Evolutionary conservation across 2,113 vertebrate genomes (phyloP).

Genomic region (Rhipidura dahli): DNA sequence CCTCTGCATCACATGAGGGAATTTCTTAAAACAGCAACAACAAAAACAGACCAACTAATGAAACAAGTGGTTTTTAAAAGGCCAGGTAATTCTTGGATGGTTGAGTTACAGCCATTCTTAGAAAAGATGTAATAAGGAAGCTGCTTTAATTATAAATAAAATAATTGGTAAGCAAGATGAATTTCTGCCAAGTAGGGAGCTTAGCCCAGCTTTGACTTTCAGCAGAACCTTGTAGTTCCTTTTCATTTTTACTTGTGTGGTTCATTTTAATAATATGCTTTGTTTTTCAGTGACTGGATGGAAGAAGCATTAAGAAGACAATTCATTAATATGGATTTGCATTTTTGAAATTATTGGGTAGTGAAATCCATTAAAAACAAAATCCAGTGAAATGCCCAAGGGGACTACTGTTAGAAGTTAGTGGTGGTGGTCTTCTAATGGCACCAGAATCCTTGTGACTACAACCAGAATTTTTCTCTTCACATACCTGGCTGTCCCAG

Average conservation of each 20-base stretch:
- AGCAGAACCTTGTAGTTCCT: not conserved
- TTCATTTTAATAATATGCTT: not conserved
- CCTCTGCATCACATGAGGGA: not conserved
- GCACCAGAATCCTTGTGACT: not conserved
- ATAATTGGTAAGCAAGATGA: not conserved
- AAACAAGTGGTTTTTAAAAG: conserved; percentile 6
- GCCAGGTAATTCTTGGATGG: not conserved
- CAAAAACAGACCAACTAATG: not conserved
- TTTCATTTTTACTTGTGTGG: not conserved
- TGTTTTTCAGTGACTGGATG: not conserved
- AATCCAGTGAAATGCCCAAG: not conserved
- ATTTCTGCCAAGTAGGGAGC: not conserved
- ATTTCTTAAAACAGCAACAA: not conserved
- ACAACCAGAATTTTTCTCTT: not conserved
- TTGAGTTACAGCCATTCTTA: not conserved
- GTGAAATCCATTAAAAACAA: conserved; percentile 3
- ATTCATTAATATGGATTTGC: not conserved
- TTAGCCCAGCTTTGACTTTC: not conserved
- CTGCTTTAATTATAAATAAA: not conserved
- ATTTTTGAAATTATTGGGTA: not conserved
- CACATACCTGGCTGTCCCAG: not conserved
- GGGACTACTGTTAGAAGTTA: not conserved
- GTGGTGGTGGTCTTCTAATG: not conserved
- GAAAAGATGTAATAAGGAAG: not conserved
- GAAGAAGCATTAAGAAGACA: not conserved